A percentile compares a stretch with the other conserved stretches of the same genome.
phyloP scores from a whole-genome alignment of 2,888 invertebrate species.

The Lasioglossum figueresi region DNA sequence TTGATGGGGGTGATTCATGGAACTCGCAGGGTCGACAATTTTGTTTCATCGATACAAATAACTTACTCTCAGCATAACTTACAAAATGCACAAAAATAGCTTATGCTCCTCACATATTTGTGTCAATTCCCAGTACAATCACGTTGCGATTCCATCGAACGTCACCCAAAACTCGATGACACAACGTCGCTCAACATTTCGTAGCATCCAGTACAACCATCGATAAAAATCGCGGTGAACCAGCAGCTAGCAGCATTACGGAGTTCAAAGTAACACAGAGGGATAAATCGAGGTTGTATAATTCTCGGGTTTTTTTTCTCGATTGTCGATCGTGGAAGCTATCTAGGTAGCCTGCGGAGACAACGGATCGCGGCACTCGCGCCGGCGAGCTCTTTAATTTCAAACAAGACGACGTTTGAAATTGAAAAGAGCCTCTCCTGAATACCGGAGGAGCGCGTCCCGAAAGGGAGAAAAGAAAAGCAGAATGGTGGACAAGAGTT shows the following conservation, averaged over 20 bases:
- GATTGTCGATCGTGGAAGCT: not conserved
- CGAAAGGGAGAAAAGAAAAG: conserved; percentile 27
- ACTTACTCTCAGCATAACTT: no score
- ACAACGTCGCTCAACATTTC: not conserved
- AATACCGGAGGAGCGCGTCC: conserved; percentile 20
- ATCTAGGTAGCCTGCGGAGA: not conserved
- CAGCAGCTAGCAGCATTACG: not conserved
- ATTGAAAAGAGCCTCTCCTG: conserved; percentile 8
- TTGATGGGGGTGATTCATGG: no score
- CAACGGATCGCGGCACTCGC: not conserved
- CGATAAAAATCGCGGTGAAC: not conserved
- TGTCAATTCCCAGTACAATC: not conserved
- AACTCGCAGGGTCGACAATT: not conserved
- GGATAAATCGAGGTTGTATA: not conserved
- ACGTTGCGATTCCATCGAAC: not conserved
- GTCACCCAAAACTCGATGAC: not conserved
- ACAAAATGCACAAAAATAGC: not conserved
- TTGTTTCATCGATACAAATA: no score
- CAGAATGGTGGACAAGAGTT: conserved; percentile 40
- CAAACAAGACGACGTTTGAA: conserved; percentile 35
- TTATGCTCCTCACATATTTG: not conserved
- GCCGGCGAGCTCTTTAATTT: conserved; percentile 23
- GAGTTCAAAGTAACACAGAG: not conserved
- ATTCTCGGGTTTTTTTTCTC: not conserved
- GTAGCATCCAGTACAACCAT: not conserved